These are phyloP conservation scores for Rotaria sp. DNA, from an alignment of 2,888 invertebrate genomes.

Conservation along the genomic window DNA sequence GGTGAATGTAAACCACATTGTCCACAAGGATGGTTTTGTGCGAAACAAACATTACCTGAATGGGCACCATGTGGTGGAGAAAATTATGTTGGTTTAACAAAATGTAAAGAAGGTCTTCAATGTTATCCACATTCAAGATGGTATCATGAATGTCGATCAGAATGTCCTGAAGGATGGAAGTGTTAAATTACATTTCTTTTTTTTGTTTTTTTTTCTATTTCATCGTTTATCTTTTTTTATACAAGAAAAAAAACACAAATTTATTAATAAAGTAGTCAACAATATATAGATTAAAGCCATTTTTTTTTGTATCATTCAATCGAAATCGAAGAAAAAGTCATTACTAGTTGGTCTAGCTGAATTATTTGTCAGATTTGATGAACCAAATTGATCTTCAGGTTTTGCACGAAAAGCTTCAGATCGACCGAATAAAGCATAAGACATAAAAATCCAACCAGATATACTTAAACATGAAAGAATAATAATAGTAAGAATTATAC, in stretches of 20 bases:
- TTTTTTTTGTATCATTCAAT: not conserved
- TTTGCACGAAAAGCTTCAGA: slow-evolving; percentile 7
- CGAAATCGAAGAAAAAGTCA: not conserved
- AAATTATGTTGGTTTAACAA: slow-evolving; percentile 20
- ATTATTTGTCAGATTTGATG: not conserved
- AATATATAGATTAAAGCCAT: not conserved
- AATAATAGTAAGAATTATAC: slow-evolving; percentile 11
- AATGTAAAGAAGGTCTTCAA: slow-evolving; percentile 24
- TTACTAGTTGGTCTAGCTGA: not conserved
- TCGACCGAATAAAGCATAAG: slow-evolving; percentile 22
- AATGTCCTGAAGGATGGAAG: not conserved
- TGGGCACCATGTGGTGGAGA: slow-evolving; percentile 29
- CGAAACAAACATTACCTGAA: slow-evolving; percentile 15
- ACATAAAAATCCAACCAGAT: slow-evolving; percentile 15
- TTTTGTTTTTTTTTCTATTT: not conserved
- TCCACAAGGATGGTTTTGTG: not conserved
- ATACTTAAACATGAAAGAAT: not conserved
- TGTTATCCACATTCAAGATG: slow-evolving; percentile 14
- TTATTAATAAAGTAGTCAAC: slow-evolving; percentile 1
- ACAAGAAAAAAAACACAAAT: not conserved
- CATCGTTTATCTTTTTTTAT: not conserved
- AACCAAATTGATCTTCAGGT: not conserved
- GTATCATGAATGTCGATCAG: slow-evolving; percentile 25
- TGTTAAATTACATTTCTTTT: not conserved
- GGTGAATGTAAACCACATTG: slow-evolving; percentile 11